These are phyloP conservation scores for Gyrodactylus bullatarudis DNA, from an alignment of 1,140 invertebrate species.

Conservation along the genomic window DNA sequence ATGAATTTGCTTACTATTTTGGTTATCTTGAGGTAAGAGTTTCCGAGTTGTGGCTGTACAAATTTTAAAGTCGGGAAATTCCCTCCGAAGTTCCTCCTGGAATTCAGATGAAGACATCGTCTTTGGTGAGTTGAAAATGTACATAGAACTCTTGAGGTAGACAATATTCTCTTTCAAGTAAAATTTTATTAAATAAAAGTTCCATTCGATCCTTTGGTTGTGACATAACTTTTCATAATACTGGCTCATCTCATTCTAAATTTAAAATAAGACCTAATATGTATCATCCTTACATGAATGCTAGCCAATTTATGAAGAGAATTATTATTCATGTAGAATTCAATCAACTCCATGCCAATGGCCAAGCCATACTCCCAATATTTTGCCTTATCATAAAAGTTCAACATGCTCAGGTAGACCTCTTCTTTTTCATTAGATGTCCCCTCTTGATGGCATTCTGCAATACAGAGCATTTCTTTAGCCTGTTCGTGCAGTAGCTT, in stretches of 20 bases:
- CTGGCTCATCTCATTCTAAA: neutral
- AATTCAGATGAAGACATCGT: neutral
- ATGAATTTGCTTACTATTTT: neutral
- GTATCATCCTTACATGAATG: slow-evolving; percentile 10
- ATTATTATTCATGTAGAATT: slow-evolving; percentile 13
- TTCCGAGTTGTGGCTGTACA: neutral
- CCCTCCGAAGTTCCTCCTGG: neutral
- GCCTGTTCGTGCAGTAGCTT: neutral
- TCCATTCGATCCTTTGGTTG: neutral
- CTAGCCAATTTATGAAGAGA: slow-evolving; percentile 15
- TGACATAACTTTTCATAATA: neutral
- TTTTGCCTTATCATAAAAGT: slow-evolving; percentile 10
- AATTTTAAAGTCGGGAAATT: neutral
- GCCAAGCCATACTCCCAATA: slow-evolving; percentile 82
- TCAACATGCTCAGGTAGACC: neutral
- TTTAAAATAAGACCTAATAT: neutral
- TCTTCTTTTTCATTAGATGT: neutral
- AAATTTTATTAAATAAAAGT: neutral
- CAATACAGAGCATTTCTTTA: neutral
- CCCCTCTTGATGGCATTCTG: neutral
- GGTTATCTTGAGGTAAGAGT: neutral
- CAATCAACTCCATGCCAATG: slow-evolving; percentile 24
- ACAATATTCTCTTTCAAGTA: neutral
- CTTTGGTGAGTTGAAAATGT: neutral
- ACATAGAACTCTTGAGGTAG: neutral